Conservation (phyloP, 1,140 invertebrate species). For the Trachymyrmex septentrionalis region DNA sequence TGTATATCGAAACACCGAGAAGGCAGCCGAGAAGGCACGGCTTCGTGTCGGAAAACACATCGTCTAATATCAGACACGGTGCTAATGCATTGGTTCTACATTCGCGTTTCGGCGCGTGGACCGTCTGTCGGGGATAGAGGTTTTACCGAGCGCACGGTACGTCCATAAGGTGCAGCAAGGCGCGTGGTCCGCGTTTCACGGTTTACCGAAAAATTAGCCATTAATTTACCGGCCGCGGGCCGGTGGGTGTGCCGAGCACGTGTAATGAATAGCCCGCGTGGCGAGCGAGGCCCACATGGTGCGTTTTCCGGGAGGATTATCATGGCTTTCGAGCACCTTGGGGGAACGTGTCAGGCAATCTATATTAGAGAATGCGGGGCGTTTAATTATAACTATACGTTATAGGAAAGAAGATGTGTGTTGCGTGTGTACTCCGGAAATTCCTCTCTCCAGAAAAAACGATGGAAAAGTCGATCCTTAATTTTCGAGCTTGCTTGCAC, state of each 20-base stretch:
- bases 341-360: slow-evolving; percentile 64
- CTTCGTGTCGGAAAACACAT: slow-evolving; percentile 35
- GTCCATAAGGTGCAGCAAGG: slow-evolving; percentile 70
- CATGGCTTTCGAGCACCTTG: slow-evolving; percentile 56
- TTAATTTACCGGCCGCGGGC: slow-evolving; percentile 82
- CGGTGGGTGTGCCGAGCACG: slow-evolving; percentile 69
- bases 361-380: slow-evolving; percentile 40
- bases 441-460: slow-evolving; percentile 2
- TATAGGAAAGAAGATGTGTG: slow-evolving; percentile 21
- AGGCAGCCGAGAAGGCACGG: slow-evolving; percentile 8
- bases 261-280: slow-evolving; percentile 75
- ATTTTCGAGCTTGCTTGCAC: not conserved
- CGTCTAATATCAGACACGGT: slow-evolving; percentile 72
- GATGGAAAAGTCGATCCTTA: not conserved
- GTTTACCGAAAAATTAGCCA: slow-evolving; percentile 83
- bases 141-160: slow-evolving; percentile 49
- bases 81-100: slow-evolving; percentile 83
- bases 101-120: slow-evolving; percentile 78
- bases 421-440: slow-evolving; percentile 33
- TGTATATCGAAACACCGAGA: not conserved
- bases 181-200: slow-evolving; percentile 82
- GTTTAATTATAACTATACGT: slow-evolving; percentile 59
- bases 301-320: slow-evolving; percentile 70
- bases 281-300: slow-evolving; percentile 78
- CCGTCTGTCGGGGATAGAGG: slow-evolving; percentile 81